Percentiles rank a stretch among this genome's conserved stretches.
phyloP scores from a whole-genome alignment of 2,888 invertebrate species.

The Melanargia galathea region DNA sequence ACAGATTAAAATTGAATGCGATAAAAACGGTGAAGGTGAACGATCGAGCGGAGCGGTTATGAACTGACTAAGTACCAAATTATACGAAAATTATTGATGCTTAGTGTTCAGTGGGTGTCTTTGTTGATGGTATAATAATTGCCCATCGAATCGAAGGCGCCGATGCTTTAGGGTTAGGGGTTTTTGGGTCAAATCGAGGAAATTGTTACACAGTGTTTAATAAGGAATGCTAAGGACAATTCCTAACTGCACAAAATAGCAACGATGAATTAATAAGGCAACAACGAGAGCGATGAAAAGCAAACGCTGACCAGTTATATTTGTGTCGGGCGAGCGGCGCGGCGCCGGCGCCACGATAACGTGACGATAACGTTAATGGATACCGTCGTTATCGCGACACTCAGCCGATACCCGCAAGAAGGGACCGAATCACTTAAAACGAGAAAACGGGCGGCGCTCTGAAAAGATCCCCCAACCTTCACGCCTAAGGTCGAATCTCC shows the following conservation, averaged over 20 bases:
- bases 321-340: conserved; percentile 58
- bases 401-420: conserved; percentile 54
- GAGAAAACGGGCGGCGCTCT: conserved; percentile 31
- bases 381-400: conserved; percentile 67
- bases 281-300: conserved; percentile 55
- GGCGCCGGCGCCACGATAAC: conserved; percentile 78
- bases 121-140: conserved; percentile 2
- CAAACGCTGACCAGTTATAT: conserved; percentile 63
- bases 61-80: conserved; percentile 24
- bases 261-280: conserved; percentile 31
- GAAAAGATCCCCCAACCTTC: conserved; percentile 38
- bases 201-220: background rate
- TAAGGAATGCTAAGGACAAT: conserved; percentile 1
- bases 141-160: background rate
- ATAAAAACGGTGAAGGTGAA: conserved; percentile 25
- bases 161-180: background rate
- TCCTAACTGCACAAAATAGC: background rate
- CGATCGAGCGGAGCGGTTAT: conserved; percentile 16
- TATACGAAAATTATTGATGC: conserved; percentile 29
- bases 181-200: background rate
- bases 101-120: conserved; percentile 15
- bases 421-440: conserved; percentile 48
- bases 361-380: conserved; percentile 78
- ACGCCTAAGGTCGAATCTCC: conserved; percentile 54
- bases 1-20: conserved; percentile 29